These are phyloP conservation scores for Drosophila paulistorum DNA, from an alignment of 1,140 invertebrate species.

Conservation along the genomic window DNA sequence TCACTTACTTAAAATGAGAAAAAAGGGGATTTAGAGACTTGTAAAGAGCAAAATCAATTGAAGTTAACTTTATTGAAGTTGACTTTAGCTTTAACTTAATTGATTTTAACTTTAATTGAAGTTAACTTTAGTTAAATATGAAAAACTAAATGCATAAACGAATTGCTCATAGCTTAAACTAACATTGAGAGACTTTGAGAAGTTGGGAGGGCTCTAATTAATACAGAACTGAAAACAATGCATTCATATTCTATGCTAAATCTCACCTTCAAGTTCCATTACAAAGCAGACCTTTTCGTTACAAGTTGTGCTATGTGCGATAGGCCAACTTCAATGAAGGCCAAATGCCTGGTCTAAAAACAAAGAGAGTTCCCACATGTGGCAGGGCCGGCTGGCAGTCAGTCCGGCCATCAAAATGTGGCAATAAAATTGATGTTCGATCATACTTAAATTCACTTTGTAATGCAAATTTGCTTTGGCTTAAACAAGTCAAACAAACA, in stretches of 20 bases:
- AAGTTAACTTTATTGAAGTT: no score
- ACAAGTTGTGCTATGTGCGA: conserved; percentile 19
- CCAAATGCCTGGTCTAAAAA: conserved; percentile 46
- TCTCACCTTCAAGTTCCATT: conserved; percentile 40
- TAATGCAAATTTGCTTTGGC: conserved; percentile 63
- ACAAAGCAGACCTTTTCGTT: conserved; percentile 52
- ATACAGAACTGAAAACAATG: no score
- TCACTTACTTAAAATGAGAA: no score
- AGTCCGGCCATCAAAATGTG: conserved; percentile 46
- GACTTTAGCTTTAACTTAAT: no score
- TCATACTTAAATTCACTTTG: conserved; percentile 73
- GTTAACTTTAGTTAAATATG: no score
- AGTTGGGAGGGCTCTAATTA: no score
- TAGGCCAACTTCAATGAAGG: conserved; percentile 54
- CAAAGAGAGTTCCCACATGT: conserved; percentile 12
- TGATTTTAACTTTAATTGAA: no score
- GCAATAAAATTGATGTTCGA: conserved; percentile 75
- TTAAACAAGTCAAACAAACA: conserved; percentile 29
- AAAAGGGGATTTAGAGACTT: no score
- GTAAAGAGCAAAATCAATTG: no score
- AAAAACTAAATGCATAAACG: no score
- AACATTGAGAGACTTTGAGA: no score
- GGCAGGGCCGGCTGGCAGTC: background rate
- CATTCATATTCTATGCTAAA: background rate
- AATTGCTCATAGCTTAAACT: no score